phyloP scores from a whole-genome alignment of 2,113 vertebrate genomes.

The Rhabdornis inornatus region DNA sequence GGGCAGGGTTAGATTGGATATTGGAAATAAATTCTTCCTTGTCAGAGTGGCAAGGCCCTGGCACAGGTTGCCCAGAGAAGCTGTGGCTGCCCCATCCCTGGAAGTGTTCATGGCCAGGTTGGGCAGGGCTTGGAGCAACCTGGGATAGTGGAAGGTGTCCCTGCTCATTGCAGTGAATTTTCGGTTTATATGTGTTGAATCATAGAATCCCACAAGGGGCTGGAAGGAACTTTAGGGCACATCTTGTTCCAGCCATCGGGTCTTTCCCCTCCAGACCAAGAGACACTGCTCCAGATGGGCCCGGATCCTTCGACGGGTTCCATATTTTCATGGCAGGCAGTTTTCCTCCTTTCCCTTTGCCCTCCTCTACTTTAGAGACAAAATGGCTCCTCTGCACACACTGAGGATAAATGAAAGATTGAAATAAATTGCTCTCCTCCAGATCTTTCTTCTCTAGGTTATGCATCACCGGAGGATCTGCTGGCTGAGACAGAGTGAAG shows the following conservation, averaged over 20 bases:
- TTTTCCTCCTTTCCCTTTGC: background rate
- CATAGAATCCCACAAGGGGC: background rate
- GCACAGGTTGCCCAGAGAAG: background rate
- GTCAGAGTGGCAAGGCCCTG: background rate
- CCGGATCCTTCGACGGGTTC: background rate
- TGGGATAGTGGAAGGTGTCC: too few relatives aligned
- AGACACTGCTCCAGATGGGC: background rate
- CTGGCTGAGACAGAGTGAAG: background rate
- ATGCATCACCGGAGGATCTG: accelerated
- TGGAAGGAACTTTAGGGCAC: background rate
- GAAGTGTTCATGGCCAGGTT: background rate
- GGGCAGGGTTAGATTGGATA: background rate
- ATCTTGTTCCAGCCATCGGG: background rate
- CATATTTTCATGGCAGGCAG: accelerated
- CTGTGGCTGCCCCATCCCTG: background rate
- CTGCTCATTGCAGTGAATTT: background rate
- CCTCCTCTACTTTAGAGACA: background rate
- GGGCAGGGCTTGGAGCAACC: background rate
- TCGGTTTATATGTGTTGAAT: background rate
- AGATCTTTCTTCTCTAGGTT: accelerated
- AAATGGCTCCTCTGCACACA: accelerated
- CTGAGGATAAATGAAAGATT: background rate
- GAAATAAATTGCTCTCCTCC: background rate
- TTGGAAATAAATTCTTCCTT: background rate
- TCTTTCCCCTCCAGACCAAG: background rate